phyloP scores from a whole-genome alignment of 2,797 vertebrate genomes.

The Poecilia velifera region DNA sequence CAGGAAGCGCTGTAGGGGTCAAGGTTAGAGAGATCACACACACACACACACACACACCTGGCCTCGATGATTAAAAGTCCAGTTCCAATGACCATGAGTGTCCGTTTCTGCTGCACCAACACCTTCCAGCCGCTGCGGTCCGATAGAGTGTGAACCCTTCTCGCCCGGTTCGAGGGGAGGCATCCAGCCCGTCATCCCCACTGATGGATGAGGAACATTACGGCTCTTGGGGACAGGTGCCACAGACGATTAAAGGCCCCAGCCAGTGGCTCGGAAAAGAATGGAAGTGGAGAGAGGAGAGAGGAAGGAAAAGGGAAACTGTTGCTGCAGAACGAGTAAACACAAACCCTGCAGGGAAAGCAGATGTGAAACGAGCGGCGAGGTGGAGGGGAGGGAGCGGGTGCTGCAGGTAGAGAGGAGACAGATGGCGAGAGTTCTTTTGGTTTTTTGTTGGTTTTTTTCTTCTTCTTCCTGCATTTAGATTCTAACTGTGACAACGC shows the following conservation, averaged over 20 bases:
- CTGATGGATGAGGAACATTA: slow-evolving; percentile 82
- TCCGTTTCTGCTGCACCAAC: slow-evolving; percentile 50
- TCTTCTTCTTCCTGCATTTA: slow-evolving; percentile 10
- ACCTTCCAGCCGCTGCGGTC: slow-evolving; percentile 44
- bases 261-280: slow-evolving; percentile 78
- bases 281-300: slow-evolving; percentile 67
- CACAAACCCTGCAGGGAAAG: slow-evolving; percentile 68
- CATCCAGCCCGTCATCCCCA: slow-evolving; percentile 63
- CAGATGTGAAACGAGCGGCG: slow-evolving; percentile 55
- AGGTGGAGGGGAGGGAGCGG: slow-evolving; percentile 34
- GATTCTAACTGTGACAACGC: slow-evolving; percentile 40
- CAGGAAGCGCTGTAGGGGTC: slow-evolving; percentile 33
- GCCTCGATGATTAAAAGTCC: slow-evolving; percentile 68
- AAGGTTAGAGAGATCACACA: slow-evolving; percentile 21
- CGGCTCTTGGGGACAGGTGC: slow-evolving; percentile 81
- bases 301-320: slow-evolving; percentile 70
- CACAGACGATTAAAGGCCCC: slow-evolving; percentile 80
- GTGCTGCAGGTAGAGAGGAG: slow-evolving; percentile 53
- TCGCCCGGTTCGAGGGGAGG: slow-evolving; percentile 45
- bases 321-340: slow-evolving; percentile 78
- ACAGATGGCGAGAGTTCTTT: slow-evolving; percentile 59
- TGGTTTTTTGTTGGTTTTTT: background rate
- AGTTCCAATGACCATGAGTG: slow-evolving; percentile 63
- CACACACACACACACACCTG: slow-evolving; percentile 25
- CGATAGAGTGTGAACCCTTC: slow-evolving; percentile 61